These are phyloP conservation scores for Lagocephalus sceleratus DNA, from an alignment of 2,797 vertebrate genomes.

Conservation along the genomic window DNA sequence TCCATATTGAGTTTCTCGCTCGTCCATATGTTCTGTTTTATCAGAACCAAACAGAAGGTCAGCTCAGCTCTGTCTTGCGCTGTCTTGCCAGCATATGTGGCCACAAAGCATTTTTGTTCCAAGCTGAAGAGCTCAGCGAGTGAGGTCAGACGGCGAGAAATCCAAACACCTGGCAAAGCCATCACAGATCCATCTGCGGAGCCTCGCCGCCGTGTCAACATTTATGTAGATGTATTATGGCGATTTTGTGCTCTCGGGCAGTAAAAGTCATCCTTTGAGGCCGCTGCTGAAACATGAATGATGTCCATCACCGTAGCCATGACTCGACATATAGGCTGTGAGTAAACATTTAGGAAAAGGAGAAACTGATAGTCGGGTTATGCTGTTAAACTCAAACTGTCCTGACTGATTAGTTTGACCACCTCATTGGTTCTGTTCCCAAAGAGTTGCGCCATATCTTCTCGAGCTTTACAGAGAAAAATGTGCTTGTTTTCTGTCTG, in stretches of 20 bases:
- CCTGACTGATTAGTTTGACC: conserved; percentile 52
- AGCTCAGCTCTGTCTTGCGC: no score
- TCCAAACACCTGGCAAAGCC: conserved; percentile 52
- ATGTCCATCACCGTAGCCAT: no score
- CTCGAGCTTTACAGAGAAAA: conserved; percentile 57
- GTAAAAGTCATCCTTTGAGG: conserved; percentile 17
- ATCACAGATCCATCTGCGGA: conserved; percentile 43
- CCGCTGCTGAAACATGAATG: conserved; percentile 35
- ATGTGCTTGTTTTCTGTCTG: conserved; percentile 61
- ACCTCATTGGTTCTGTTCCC: conserved; percentile 29
- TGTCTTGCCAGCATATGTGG: no score
- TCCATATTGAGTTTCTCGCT: not conserved
- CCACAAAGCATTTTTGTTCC: conserved; percentile 20
- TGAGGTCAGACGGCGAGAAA: conserved; percentile 36
- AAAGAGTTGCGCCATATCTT: conserved; percentile 37
- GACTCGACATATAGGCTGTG: no score
- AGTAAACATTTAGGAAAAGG: no score
- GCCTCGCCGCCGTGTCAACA: conserved; percentile 48
- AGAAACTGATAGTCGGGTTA: no score
- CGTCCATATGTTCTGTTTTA: no score
- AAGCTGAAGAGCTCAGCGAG: conserved; percentile 37
- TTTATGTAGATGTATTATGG: conserved; percentile 43
- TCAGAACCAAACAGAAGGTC: no score
- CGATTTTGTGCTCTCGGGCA: conserved; percentile 31
- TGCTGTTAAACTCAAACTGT: conserved; percentile 13